Percentiles rank a stretch among this genome's conserved stretches.
Conservation (phyloP, 2,888 invertebrate species). For the Leptopilina drosophilae region DNA sequence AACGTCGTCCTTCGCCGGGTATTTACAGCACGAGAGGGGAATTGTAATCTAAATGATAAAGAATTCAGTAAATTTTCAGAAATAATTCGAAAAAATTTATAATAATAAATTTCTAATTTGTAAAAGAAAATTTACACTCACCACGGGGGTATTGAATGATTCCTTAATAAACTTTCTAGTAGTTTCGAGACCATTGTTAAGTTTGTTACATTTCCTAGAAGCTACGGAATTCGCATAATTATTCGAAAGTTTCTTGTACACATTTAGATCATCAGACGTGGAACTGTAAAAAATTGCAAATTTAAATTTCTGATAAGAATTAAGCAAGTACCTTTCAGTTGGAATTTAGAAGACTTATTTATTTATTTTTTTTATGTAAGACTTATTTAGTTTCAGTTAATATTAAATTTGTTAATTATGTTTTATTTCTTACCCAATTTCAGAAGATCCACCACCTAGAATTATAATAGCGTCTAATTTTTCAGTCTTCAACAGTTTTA, state of each 20-base stretch:
- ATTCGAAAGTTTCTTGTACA: slow-evolving; percentile 65
- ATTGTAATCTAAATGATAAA: slow-evolving; percentile 65
- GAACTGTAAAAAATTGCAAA: slow-evolving; percentile 74
- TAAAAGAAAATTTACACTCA: slow-evolving; percentile 57
- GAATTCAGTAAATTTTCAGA: slow-evolving; percentile 23
- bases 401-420: no score
- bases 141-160: slow-evolving; percentile 82
- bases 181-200: slow-evolving; percentile 62
- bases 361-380: no score
- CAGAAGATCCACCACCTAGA: slow-evolving; percentile 85
- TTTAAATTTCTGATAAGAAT: no score
- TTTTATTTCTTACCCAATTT: slow-evolving; percentile 78
- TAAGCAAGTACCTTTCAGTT: no score
- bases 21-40: slow-evolving; percentile 88
- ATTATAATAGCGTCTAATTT: slow-evolving; percentile 86
- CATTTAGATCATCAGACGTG: slow-evolving; percentile 78
- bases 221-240: slow-evolving; percentile 78
- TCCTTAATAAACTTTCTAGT: slow-evolving; percentile 78
- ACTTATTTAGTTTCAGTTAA: no score
- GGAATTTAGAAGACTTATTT: no score
- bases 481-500: slow-evolving; percentile 82
- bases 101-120: slow-evolving; percentile 3
- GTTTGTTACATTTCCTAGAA: slow-evolving; percentile 63
- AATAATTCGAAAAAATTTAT: slow-evolving; percentile 58
- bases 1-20: slow-evolving; percentile 80